Percentiles rank a stretch among this genome's conserved stretches.
phyloP scores from a whole-genome alignment of 2,797 vertebrate genomes.

The Poecile montanus region DNA sequence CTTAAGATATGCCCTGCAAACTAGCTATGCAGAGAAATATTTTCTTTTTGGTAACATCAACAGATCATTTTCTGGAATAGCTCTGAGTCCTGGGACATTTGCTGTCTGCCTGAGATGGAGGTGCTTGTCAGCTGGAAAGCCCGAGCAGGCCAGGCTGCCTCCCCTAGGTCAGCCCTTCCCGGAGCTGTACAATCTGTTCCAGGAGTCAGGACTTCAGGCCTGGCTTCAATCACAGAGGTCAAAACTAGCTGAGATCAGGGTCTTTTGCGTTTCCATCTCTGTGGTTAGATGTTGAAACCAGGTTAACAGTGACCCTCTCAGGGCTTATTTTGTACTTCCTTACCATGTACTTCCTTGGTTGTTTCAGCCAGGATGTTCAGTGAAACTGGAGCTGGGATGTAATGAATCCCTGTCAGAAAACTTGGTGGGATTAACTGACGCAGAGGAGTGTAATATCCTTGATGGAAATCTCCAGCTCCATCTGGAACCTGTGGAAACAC shows the following conservation, averaged over 20 bases:
- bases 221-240: background rate
- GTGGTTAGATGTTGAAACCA: background rate
- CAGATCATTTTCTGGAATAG: background rate
- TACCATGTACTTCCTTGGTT: slow-evolving; percentile 68
- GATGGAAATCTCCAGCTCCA: slow-evolving; percentile 65
- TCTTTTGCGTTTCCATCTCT: background rate
- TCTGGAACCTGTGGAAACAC: slow-evolving; percentile 68
- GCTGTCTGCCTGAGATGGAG: rapidly evolving
- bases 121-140: background rate
- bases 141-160: background rate
- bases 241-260: background rate
- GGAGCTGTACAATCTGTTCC: background rate
- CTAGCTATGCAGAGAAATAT: background rate
- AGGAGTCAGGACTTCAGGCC: background rate
- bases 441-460: slow-evolving; percentile 67
- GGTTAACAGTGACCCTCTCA: background rate
- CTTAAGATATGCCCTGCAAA: background rate
- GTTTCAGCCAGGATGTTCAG: slow-evolving; percentile 60
- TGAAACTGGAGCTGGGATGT: slow-evolving; percentile 68
- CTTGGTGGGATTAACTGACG: slow-evolving; percentile 68
- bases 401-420: slow-evolving; percentile 73
- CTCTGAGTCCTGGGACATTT: background rate
- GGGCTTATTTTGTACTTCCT: slow-evolving; percentile 1
- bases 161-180: background rate
- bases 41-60: background rate